These are phyloP conservation scores for Alviniconcha strummeri DNA, from an alignment of 2,888 invertebrate genomes.

Conservation along the genomic window DNA sequence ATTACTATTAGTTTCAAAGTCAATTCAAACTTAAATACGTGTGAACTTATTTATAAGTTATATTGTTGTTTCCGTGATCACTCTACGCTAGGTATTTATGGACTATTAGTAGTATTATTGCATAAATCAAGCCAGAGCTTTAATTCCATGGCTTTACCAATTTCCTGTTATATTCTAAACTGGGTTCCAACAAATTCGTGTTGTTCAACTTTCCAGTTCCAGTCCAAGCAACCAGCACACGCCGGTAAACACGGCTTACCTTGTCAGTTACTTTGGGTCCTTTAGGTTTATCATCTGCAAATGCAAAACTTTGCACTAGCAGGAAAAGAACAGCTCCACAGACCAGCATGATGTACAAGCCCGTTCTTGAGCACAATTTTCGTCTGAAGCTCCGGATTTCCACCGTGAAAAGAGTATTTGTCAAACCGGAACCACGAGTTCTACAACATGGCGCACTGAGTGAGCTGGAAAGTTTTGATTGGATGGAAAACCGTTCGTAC, in stretches of 20 bases:
- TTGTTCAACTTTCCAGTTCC: no score
- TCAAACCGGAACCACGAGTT: slow-evolving; percentile 28
- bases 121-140: no score
- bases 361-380: slow-evolving; percentile 11
- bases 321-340: slow-evolving; percentile 31
- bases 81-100: no score
- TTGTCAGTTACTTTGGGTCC: slow-evolving; percentile 42
- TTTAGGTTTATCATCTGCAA: slow-evolving; percentile 29
- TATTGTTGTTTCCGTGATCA: no score
- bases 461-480: slow-evolving; percentile 29
- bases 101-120: no score
- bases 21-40: no score
- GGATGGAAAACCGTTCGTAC: background rate
- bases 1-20: no score
- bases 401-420: background rate
- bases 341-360: slow-evolving; percentile 28
- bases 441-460: slow-evolving; percentile 31
- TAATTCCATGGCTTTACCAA: no score
- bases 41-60: no score
- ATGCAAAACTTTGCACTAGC: slow-evolving; percentile 31
- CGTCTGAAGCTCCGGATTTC: background rate
- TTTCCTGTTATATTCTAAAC: no score
- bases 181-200: no score
- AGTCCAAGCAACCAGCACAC: no score
- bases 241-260: slow-evolving; percentile 13